Conservation (phyloP, 2,888 invertebrate genomes). For the Meteorus cinctellus region DNA sequence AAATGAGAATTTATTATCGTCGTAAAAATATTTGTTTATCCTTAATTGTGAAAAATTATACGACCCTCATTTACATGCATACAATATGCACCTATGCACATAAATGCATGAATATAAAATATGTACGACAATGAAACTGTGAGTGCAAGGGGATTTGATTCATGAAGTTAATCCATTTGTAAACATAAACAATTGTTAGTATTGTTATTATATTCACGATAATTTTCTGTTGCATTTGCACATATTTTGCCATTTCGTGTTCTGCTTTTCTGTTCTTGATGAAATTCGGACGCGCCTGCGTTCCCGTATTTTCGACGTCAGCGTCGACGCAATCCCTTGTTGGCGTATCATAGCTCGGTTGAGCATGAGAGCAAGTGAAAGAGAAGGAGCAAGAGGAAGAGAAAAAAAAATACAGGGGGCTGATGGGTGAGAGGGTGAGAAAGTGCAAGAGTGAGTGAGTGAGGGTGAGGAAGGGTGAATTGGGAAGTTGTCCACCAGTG, state of each 20-base stretch:
- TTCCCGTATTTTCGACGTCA: slow-evolving; percentile 68
- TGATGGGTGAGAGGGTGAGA: slow-evolving; percentile 35
- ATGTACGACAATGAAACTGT: too few relatives aligned
- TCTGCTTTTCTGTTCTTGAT: neutral
- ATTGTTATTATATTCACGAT: neutral
- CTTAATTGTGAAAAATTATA: neutral
- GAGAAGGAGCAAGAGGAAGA: neutral
- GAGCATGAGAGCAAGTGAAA: slow-evolving; percentile 31
- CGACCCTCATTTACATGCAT: too few relatives aligned
- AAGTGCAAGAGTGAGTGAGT: neutral
- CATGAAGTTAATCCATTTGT: too few relatives aligned
- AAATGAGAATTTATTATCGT: neutral
- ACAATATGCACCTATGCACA: too few relatives aligned
- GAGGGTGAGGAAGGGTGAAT: slow-evolving; percentile 43
- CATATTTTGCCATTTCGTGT: neutral
- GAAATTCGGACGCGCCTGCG: slow-evolving; percentile 44
- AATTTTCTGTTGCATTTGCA: neutral
- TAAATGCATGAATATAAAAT: too few relatives aligned
- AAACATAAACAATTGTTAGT: neutral
- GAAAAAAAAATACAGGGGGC: slow-evolving; percentile 25
- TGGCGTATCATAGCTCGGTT: slow-evolving; percentile 62
- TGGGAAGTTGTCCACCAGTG: slow-evolving; percentile 62
- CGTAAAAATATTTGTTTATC: neutral
- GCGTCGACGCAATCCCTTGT: slow-evolving; percentile 69
- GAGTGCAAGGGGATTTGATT: too few relatives aligned